Percentiles rank a stretch among this genome's conserved stretches.
These are phyloP conservation scores for Stenodema calcarata DNA, from an alignment of 2,888 invertebrate genomes.

Conservation along the genomic window DNA sequence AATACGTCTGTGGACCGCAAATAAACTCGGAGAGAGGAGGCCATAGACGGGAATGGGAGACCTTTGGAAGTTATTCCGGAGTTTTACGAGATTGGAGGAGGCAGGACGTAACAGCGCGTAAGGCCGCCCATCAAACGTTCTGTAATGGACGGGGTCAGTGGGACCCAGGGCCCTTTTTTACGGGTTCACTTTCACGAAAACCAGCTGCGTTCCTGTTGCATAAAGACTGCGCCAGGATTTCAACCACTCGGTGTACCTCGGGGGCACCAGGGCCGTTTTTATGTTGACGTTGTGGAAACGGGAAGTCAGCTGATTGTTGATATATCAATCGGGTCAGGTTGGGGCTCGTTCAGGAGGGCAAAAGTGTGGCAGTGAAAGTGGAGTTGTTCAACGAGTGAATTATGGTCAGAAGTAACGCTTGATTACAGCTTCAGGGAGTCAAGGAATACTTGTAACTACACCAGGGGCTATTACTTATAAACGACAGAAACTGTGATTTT, in stretches of 20 bases:
- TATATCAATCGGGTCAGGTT: neutral
- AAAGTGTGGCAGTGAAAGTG: no score
- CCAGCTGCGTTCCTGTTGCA: neutral
- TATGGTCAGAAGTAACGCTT: neutral
- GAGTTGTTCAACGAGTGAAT: no score
- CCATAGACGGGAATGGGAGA: neutral
- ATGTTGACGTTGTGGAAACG: neutral
- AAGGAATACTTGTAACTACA: no score
- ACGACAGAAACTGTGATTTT: no score
- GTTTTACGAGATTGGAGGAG: neutral
- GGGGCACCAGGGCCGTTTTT: neutral
- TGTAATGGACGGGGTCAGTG: conserved; percentile 13
- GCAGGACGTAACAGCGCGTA: neutral
- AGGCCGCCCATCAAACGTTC: conserved; percentile 3
- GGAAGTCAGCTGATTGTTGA: neutral
- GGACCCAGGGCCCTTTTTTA: neutral
- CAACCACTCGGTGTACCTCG: neutral
- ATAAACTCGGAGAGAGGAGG: neutral
- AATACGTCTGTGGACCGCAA: neutral
- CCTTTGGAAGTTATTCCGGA: neutral
- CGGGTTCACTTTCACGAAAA: neutral
- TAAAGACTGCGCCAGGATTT: neutral
- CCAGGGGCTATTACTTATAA: no score
- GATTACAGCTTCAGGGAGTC: neutral
- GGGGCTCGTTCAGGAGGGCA: no score